phyloP scores from a whole-genome alignment of 35 echinoderm and acorn worm species.

The Heliocidaris tuberculata region DNA sequence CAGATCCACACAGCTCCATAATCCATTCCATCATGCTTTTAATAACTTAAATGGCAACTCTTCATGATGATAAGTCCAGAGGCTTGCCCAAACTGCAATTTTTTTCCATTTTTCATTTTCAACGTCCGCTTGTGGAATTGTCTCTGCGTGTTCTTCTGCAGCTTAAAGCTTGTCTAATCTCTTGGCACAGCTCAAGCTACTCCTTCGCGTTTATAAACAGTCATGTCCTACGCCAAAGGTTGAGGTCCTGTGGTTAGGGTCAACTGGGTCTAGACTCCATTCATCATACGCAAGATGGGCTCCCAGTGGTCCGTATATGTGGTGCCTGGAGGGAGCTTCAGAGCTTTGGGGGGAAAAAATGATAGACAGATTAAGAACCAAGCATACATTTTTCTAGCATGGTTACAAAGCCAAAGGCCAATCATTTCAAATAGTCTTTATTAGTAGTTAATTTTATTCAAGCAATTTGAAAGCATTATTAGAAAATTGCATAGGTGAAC shows the following conservation, averaged over 20 bases:
- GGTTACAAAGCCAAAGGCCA: not conserved
- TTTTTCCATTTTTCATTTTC: not conserved
- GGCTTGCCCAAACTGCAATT: not conserved
- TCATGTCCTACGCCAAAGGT: not conserved
- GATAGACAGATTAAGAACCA: not conserved
- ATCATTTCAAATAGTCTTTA: not conserved
- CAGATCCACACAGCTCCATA: not conserved
- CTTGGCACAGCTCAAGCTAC: not conserved
- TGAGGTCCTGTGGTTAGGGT: slow-evolving; percentile 11
- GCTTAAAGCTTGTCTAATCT: not conserved
- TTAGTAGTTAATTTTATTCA: not conserved
- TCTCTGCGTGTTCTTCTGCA: not conserved
- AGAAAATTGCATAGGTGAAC: not conserved
- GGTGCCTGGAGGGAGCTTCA: not conserved
- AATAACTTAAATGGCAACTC: not conserved
- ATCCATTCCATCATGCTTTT: not conserved
- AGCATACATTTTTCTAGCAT: not conserved
- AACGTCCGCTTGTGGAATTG: not conserved
- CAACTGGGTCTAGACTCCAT: not conserved
- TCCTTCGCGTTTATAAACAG: not conserved
- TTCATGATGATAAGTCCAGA: not conserved
- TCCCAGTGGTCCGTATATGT: slow-evolving; percentile 44
- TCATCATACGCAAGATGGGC: slow-evolving; percentile 42
- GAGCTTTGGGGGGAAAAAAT: not conserved
- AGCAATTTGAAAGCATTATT: not conserved